Conservation (phyloP, 2,888 invertebrate species). For the Idaea straminata region DNA sequence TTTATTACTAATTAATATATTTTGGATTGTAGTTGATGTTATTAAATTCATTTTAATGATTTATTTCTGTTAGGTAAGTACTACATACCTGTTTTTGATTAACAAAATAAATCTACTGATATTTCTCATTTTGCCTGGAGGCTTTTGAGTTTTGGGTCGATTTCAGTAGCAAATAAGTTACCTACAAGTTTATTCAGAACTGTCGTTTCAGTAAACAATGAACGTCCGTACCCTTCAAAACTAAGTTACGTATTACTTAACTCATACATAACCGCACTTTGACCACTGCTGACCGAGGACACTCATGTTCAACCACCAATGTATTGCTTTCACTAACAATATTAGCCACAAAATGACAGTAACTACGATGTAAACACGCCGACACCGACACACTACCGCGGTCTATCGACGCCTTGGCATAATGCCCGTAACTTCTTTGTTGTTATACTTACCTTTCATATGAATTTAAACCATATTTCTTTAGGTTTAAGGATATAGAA, state of each 20-base stretch:
- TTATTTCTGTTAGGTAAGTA: not conserved
- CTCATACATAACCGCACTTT: not conserved
- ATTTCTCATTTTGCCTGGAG: not conserved
- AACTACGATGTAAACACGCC: constrained; percentile 43
- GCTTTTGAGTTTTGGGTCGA: not conserved
- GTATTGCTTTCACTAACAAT: constrained; percentile 27
- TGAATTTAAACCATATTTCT: constrained; percentile 13
- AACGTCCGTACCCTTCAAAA: not conserved
- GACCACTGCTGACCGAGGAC: constrained; percentile 4
- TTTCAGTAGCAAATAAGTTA: not conserved
- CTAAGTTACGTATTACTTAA: not conserved
- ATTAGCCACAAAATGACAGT: constrained; percentile 35
- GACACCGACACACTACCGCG: constrained; percentile 33
- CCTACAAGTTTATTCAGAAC: not conserved
- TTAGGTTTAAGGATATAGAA: constrained; percentile 8
- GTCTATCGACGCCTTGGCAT: constrained; percentile 43
- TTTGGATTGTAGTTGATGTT: no score
- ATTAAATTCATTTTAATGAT: no score
- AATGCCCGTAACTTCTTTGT: constrained; percentile 30
- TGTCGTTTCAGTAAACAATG: not conserved
- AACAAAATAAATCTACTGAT: not conserved
- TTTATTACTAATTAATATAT: no score
- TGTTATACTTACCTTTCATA: not conserved
- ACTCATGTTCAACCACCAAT: constrained; percentile 17
- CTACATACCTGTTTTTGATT: no score